Evolutionary conservation across 2,888 invertebrate species (phyloP).

Genomic region (Macaria notata): DNA sequence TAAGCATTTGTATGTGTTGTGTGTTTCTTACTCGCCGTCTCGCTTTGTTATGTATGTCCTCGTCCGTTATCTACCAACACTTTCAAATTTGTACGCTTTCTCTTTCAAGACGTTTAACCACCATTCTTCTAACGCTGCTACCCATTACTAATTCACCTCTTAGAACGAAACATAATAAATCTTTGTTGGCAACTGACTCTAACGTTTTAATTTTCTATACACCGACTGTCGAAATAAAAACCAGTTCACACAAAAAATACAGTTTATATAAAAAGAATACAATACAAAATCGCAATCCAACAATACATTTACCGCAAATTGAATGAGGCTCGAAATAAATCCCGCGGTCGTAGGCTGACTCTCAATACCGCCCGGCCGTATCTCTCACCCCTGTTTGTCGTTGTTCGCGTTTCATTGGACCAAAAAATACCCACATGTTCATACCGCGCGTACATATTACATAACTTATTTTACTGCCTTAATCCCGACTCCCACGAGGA

Average conservation of each 20-base stretch:
- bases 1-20: slow-evolving; percentile 64
- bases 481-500: slow-evolving; percentile 24
- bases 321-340: slow-evolving; percentile 78
- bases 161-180: slow-evolving; percentile 17
- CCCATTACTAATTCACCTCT: slow-evolving; percentile 16
- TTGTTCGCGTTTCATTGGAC: slow-evolving; percentile 48
- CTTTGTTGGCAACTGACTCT: slow-evolving; percentile 15
- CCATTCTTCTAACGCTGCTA: slow-evolving; percentile 17
- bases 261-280: slow-evolving; percentile 52
- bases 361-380: slow-evolving; percentile 65
- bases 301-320: slow-evolving; percentile 78
- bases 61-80: slow-evolving; percentile 58
- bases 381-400: slow-evolving; percentile 70
- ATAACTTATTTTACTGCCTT: slow-evolving; percentile 36
- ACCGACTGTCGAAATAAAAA: slow-evolving; percentile 14
- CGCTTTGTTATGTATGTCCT: slow-evolving; percentile 59
- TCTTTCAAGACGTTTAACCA: slow-evolving; percentile 49
- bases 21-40: slow-evolving; percentile 47
- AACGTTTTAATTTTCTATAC: slow-evolving; percentile 15
- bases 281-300: slow-evolving; percentile 68
- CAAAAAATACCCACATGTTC: slow-evolving; percentile 53
- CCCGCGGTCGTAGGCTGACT: slow-evolving; percentile 74
- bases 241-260: slow-evolving; percentile 44
- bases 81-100: slow-evolving; percentile 67
- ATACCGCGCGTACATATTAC: slow-evolving; percentile 34